Evolutionary conservation across 2,113 vertebrate species (phyloP), one percentile per base, ranked within the genome.

Genomic region (Corynorhinus townsendii): DNA sequence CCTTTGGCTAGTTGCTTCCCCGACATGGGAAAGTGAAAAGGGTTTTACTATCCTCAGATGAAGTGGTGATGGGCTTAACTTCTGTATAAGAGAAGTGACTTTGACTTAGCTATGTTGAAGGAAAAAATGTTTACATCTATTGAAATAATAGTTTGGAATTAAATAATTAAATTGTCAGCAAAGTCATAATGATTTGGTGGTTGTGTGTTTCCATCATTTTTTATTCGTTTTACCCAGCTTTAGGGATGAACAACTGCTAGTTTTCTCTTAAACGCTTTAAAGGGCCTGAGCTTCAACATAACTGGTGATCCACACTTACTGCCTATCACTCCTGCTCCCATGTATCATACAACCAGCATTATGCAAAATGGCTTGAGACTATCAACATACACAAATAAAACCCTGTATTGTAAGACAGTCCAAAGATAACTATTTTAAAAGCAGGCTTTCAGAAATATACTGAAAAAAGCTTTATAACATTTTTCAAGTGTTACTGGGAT

Each of bases 351-450:
- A 64, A 14, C 62, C 19, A 28, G 28, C 49, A 30, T 30, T 22
- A 9, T n/a, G 64, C 6, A 30, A 73, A 43, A 40, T 40, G 28
- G 20, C 81, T 92, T 38, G 24, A 92, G 38, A 47, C 24, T 82
- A 11, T n/a, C 80, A 22, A 69, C 11, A 47, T 9, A 47, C 7
- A 69, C 43, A 69, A 69, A 72, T 22, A 59, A 91, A 94, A 26
- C 11, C 26, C 30, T 89, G 28, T 9, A 45, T 35, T 26, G 7
- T 52, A 85, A 76, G 90, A n/a, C 12, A 11, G 64, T 68, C 11
- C 76, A 75, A 73, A 90, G n/a, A 73, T n/a, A 19, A n/a, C 35
- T 49, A 52, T 89, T 94, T 94, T 77, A 33, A 96, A 91, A 49
- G 75, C 47, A 91, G 40, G 3, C 19, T 68, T 86, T 91, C 59